Evolutionary conservation across 2,113 vertebrate genomes (phyloP).

Genomic region (Pangasianodon gigas): DNA sequence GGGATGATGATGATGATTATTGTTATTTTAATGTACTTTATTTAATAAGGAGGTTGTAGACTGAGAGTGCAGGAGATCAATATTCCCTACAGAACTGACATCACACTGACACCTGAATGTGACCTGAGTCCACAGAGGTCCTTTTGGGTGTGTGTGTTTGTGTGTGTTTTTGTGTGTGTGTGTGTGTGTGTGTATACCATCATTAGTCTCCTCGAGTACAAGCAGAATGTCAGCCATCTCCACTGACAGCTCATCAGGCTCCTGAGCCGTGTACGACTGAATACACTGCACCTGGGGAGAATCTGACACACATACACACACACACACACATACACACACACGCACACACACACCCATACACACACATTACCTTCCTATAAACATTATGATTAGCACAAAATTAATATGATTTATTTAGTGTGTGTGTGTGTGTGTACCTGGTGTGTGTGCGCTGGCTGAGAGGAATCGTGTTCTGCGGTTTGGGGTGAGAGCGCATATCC

Average conservation of each 20-base stretch:
- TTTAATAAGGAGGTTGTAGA: not conserved
- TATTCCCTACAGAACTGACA: not conserved
- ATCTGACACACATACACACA: slow-evolving; percentile 67
- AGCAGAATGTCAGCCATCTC: slow-evolving; percentile 93
- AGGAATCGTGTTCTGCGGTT: slow-evolving; percentile 91
- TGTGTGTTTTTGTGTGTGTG: slow-evolving; percentile 12
- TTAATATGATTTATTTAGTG: not conserved
- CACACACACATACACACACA: not conserved
- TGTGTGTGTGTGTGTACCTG: slow-evolving; percentile 76
- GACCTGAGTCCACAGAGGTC: not conserved
- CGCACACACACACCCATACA: not conserved
- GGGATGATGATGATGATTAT: not conserved
- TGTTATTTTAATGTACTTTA: not conserved
- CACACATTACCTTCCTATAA: not conserved
- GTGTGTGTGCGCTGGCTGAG: slow-evolving; percentile 84
- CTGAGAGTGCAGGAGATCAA: not conserved
- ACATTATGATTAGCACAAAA: not conserved
- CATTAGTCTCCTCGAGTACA: slow-evolving; percentile 88
- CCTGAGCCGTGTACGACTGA: slow-evolving; percentile 89
- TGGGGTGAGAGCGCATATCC: slow-evolving; percentile 91
- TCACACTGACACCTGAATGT: not conserved
- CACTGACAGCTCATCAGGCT: slow-evolving; percentile 90
- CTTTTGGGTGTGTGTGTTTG: slow-evolving; percentile 2
- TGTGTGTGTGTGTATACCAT: slow-evolving; percentile 72
- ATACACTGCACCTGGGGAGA: slow-evolving; percentile 96